Evolutionary conservation across 2,888 invertebrate genomes (phyloP), one percentile per base, ranked within the genome.

Genomic region (Lamellibrachia columna): DNA sequence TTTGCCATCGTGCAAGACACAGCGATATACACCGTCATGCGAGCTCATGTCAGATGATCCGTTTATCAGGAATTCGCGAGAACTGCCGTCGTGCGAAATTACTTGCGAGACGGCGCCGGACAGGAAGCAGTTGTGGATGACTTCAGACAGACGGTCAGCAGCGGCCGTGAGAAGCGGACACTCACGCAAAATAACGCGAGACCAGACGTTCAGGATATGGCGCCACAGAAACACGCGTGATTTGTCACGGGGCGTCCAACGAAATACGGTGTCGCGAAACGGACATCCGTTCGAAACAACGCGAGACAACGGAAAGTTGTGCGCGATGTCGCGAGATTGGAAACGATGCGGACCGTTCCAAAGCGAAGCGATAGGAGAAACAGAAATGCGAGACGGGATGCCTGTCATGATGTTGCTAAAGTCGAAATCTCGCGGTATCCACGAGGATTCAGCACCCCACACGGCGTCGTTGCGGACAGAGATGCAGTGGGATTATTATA

Each of bases 401-500:
- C 75, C 75, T 22, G 75, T 75, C 22, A n/a, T 75, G 75, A 6
- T 75, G 15, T 75, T n/a, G n/a, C 75, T 75, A 6, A 75, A 75
- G 75, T 75, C 75, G 75, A 22, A n/a, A 75, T 75, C 75, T 75
- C 75, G 75, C 75, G 75, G n/a, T 15, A 75, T 75, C 75, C 11
- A n/a, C 22, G 22, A 22, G 15, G 75, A 15, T 75, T 75, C 75
- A 22, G 22, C 6, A 22, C 11, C 75, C 0, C 55, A 55, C 55
- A 1, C 75, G 75, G n/a, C 22, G 22, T 3, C n/a, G 75, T 11
- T 75, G n/a, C 75, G 75, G 75, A 75, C 75, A 22, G 75, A 75
- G n/a, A 75, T 75, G 75, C 75, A 75, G 22, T 75, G 75, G 75
- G 75, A 75, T 22, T 75, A 75, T 75, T 75, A 75, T n/a, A 75